phyloP scores from a whole-genome alignment of 2,113 vertebrate species.

The Hiodon alosoides region DNA sequence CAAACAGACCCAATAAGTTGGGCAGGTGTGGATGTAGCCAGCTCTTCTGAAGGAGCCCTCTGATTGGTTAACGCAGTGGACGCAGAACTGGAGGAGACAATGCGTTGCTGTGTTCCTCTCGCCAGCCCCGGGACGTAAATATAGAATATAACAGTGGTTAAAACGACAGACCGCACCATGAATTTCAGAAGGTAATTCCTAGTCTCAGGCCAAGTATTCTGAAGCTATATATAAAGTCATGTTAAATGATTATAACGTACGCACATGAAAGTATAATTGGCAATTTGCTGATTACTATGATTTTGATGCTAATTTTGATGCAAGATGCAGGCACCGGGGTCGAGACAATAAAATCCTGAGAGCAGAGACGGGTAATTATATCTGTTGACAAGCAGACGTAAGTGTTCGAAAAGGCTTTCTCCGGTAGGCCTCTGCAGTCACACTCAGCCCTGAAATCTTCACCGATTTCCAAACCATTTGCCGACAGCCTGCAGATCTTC shows the following conservation, averaged over 20 bases:
- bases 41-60: no score
- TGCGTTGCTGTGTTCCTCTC: conserved; percentile 26
- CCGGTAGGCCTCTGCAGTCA: no score
- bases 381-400: conserved; percentile 30
- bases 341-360: background rate
- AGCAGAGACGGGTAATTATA: conserved; percentile 34
- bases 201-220: conserved; percentile 35
- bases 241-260: conserved; percentile 51
- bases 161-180: conserved; percentile 20
- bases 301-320: conserved; percentile 19
- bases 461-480: conserved; percentile 26
- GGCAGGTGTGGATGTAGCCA: no score
- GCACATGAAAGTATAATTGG: conserved; percentile 36
- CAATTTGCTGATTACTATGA: conserved; percentile 40
- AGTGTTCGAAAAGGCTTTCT: conserved; percentile 5
- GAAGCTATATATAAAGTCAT: conserved; percentile 54
- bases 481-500: conserved; percentile 29
- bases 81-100: conserved; percentile 29
- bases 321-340: conserved; percentile 21
- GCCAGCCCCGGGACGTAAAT: conserved; percentile 29
- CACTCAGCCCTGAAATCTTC: background rate
- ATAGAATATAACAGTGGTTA: conserved; percentile 31
- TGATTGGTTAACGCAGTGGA: no score
- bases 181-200: conserved; percentile 39
- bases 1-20: no score